A percentile compares a stretch with the other conserved stretches of the same genome.
Evolutionary conservation across 1,140 invertebrate species (phyloP).

Genomic region (Hylyphantes graminicola): DNA sequence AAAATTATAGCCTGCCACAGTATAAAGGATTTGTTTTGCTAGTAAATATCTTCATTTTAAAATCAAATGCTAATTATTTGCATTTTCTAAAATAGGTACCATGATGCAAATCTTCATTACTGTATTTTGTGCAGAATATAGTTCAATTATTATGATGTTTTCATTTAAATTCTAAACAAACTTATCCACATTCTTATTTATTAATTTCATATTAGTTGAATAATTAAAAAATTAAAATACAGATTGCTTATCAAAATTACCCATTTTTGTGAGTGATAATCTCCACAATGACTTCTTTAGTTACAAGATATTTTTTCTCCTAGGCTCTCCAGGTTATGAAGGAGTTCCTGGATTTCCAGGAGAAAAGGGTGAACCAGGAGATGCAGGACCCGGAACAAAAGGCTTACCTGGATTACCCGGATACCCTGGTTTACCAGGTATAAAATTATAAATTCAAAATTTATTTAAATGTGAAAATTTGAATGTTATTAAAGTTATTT

Average conservation of each 20-base stretch:
- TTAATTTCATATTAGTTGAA: background rate
- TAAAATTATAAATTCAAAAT: background rate
- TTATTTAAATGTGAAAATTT: background rate
- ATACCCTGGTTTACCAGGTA: constrained; percentile 66
- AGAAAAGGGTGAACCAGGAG: constrained; percentile 62
- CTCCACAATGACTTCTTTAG: background rate
- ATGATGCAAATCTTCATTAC: too few relatives aligned
- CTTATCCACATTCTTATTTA: background rate
- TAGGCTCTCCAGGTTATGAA: constrained; percentile 63
- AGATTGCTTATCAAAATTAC: background rate
- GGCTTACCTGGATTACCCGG: constrained; percentile 68
- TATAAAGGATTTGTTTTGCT: too few relatives aligned
- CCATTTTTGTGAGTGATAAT: background rate
- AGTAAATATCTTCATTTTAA: too few relatives aligned
- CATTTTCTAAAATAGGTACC: too few relatives aligned
- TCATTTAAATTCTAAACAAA: background rate
- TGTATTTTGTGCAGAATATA: background rate
- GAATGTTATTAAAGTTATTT: too few relatives aligned
- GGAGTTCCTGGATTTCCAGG: constrained; percentile 74
- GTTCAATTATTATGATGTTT: background rate
- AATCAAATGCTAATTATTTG: too few relatives aligned
- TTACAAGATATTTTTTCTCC: background rate
- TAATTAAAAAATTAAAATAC: background rate
- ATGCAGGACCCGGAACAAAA: constrained; percentile 61
- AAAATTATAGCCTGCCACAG: too few relatives aligned